These are phyloP conservation scores for Dryas iulia DNA, from an alignment of 1,140 invertebrate genomes.

Conservation along the genomic window DNA sequence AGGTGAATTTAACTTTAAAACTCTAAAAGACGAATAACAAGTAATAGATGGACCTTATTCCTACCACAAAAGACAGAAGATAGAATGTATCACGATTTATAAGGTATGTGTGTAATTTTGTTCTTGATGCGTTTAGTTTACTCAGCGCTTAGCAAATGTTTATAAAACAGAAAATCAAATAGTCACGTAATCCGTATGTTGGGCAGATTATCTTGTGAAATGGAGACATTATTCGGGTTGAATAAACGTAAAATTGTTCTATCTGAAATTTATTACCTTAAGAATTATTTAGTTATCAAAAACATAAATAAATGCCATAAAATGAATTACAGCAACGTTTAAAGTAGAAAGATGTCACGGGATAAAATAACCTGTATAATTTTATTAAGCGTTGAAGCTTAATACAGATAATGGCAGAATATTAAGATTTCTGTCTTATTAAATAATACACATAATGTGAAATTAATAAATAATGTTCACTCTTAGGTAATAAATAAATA, in stretches of 20 bases:
- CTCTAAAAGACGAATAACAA: not conserved
- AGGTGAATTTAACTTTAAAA: slow-evolving; percentile 36
- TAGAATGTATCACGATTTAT: not conserved
- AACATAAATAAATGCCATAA: no score
- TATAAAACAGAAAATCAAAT: slow-evolving; percentile 50
- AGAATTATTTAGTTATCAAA: no score
- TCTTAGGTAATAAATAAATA: no score
- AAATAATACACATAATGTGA: no score
- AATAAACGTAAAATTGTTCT: slow-evolving; percentile 22
- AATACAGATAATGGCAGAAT: no score
- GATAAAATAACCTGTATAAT: no score
- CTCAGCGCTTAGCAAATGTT: slow-evolving; percentile 57
- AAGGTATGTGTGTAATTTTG: slow-evolving; percentile 31
- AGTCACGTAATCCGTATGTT: slow-evolving; percentile 51
- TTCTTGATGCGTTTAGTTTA: slow-evolving; percentile 47
- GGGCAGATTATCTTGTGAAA: slow-evolving; percentile 57
- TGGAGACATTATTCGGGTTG: slow-evolving; percentile 32
- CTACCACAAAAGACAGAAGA: not conserved
- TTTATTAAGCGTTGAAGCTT: no score
- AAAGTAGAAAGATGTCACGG: no score
- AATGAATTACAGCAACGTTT: no score
- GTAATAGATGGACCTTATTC: not conserved
- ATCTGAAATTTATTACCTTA: no score
- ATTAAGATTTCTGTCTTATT: no score
- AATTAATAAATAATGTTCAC: no score